Percentiles rank a stretch among this genome's conserved stretches.
These are phyloP conservation scores for Erythrocercus mccallii DNA, from an alignment of 2,113 vertebrate species.

Conservation along the genomic window DNA sequence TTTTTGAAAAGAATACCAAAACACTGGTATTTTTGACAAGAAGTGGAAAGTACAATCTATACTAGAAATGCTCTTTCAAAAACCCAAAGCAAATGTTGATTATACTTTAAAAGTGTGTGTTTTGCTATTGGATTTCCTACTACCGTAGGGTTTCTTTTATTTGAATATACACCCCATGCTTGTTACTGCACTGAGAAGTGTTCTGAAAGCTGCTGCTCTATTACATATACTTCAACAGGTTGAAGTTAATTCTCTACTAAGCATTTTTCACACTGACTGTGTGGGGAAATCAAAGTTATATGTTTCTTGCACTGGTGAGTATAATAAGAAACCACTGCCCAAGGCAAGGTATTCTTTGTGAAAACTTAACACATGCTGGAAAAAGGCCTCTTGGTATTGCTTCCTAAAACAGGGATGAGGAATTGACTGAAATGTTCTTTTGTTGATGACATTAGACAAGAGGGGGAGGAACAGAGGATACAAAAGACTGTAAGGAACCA, in stretches of 20 bases:
- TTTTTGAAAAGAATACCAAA: background rate
- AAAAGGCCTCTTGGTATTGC: background rate
- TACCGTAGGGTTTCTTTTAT: background rate
- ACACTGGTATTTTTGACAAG: background rate
- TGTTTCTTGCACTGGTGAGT: background rate
- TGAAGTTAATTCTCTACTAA: background rate
- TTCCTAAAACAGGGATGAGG: background rate
- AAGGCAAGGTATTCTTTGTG: background rate
- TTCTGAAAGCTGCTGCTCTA: background rate
- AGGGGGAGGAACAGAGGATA: background rate
- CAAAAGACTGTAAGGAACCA: background rate
- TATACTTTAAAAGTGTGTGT: background rate
- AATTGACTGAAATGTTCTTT: background rate
- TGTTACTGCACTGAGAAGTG: background rate
- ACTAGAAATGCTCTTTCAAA: background rate
- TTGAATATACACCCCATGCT: rapidly evolving
- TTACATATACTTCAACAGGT: background rate
- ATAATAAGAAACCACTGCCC: background rate
- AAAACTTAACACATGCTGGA: background rate
- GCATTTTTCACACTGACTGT: background rate
- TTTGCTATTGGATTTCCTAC: background rate
- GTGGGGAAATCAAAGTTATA: background rate
- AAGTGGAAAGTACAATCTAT: background rate
- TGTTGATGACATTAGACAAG: background rate
- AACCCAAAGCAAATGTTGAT: background rate